A percentile compares a stretch with the other conserved stretches of the same genome.
phyloP scores from a whole-genome alignment of 30 jellyfish, hydroid and myxozoan genomes.

The Turritopsis rubra region DNA sequence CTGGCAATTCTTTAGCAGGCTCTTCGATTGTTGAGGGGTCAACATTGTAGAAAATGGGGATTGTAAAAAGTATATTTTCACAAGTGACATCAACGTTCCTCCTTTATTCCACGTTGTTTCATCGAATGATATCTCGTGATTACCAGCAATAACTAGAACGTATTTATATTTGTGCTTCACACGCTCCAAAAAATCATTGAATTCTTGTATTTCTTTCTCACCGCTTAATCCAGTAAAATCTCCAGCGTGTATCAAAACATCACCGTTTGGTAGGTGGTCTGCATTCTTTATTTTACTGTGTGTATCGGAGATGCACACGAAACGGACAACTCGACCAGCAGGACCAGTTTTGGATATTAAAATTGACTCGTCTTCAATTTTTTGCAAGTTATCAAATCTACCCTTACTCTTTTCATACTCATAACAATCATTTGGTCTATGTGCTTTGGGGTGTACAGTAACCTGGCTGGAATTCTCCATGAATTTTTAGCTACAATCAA shows the following conservation, averaged over 20 bases:
- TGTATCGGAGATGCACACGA: constrained; percentile 96
- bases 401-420: constrained; percentile 23
- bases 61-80: constrained; percentile 34
- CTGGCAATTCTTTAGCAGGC: constrained; percentile 47
- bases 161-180: constrained; percentile 43
- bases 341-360: constrained; percentile 30
- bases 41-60: constrained; percentile 31
- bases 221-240: constrained; percentile 74
- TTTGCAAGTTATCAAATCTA: constrained; percentile 39
- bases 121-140: constrained; percentile 78
- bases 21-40: constrained; percentile 36
- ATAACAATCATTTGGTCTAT: constrained; percentile 35
- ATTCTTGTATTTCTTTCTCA: constrained; percentile 43
- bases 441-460: constrained; percentile 40
- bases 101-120: constrained; percentile 33
- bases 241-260: constrained; percentile 79
- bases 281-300: constrained; percentile 45
- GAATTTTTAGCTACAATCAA: too few species aligned
- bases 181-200: constrained; percentile 40
- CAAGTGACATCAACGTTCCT: constrained; percentile 22
- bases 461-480: neutral
- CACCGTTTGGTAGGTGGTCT: constrained; percentile 66
- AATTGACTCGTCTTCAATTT: neutral
- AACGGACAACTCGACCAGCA: constrained; percentile 37
- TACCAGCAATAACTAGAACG: constrained; percentile 90